A percentile compares a stretch with the other conserved stretches of the same genome.
These are phyloP conservation scores for Silvanus unidentatus DNA, from an alignment of 2,888 invertebrate species.

Conservation along the genomic window DNA sequence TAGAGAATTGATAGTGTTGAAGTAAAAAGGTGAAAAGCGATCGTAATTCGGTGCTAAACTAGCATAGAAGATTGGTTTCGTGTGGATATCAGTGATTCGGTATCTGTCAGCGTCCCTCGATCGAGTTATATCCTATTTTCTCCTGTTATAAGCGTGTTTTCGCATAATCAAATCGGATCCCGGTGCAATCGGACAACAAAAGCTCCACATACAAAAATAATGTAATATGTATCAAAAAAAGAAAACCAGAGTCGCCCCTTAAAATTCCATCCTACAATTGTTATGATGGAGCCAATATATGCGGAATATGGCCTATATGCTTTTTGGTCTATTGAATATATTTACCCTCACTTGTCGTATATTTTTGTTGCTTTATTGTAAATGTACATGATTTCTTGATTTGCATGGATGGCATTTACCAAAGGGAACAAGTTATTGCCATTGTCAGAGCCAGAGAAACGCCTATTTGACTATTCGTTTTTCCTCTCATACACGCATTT, in stretches of 20 bases:
- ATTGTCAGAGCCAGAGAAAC: background rate
- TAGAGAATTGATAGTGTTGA: conserved; percentile 36
- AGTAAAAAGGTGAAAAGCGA: conserved; percentile 41
- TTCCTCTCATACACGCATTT: background rate
- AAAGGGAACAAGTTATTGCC: background rate
- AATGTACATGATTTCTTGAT: conserved; percentile 17
- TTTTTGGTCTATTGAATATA: conserved; percentile 1
- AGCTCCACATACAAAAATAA: too few species aligned
- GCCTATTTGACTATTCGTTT: background rate
- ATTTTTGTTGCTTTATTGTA: conserved; percentile 6
- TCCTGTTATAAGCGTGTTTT: conserved; percentile 30
- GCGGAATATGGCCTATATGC: background rate
- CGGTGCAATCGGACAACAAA: conserved; percentile 34
- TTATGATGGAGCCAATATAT: conserved; percentile 1
- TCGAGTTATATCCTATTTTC: too few species aligned
- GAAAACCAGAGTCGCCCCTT: background rate
- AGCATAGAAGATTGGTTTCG: conserved; percentile 38
- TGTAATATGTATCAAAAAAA: too few species aligned
- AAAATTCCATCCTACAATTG: background rate
- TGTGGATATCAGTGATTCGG: conserved; percentile 23
- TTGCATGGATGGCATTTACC: conserved; percentile 14
- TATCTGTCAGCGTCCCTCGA: conserved; percentile 12
- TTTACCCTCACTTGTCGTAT: background rate
- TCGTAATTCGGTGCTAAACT: conserved; percentile 37
- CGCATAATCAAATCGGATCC: conserved; percentile 41